Percentiles rank a stretch among this genome's conserved stretches.
Evolutionary conservation across 2,797 vertebrate genomes (phyloP).

Genomic region (Falco berigora): DNA sequence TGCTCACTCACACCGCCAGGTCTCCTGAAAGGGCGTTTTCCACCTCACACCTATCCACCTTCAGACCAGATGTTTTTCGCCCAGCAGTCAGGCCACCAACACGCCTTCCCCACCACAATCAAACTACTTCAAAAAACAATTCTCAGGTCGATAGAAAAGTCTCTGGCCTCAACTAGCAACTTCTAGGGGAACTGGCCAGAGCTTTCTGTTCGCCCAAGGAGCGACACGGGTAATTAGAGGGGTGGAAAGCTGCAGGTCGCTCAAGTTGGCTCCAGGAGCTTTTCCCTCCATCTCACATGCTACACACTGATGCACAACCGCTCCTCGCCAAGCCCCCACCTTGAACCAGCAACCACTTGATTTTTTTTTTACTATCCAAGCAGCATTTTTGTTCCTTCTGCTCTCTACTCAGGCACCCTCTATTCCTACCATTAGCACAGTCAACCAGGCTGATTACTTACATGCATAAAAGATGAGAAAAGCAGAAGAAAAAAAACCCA

Average conservation of each 20-base stretch:
- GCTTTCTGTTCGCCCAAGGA: neutral
- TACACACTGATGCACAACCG: rapidly evolving
- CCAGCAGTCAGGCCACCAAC: neutral
- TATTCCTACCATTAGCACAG: neutral
- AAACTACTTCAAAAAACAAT: neutral
- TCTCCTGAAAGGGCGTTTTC: neutral
- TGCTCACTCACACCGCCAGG: neutral
- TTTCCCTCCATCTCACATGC: neutral
- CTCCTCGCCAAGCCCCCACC: neutral
- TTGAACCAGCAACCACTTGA: neutral
- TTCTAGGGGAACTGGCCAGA: neutral
- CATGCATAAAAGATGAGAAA: neutral
- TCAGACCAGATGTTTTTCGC: neutral
- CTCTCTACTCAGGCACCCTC: neutral
- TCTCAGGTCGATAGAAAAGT: neutral
- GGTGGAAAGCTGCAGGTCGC: neutral
- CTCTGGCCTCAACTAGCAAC: neutral
- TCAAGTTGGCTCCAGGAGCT: neutral
- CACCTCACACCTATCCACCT: neutral
- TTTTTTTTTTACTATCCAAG: neutral
- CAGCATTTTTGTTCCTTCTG: neutral
- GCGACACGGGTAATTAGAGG: neutral
- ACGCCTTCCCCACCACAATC: neutral
- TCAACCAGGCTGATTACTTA: neutral
- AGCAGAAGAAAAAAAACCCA: no score